Evolutionary conservation across 2,113 vertebrate species (phyloP).

Genomic region (Anthoscopus minutus): DNA sequence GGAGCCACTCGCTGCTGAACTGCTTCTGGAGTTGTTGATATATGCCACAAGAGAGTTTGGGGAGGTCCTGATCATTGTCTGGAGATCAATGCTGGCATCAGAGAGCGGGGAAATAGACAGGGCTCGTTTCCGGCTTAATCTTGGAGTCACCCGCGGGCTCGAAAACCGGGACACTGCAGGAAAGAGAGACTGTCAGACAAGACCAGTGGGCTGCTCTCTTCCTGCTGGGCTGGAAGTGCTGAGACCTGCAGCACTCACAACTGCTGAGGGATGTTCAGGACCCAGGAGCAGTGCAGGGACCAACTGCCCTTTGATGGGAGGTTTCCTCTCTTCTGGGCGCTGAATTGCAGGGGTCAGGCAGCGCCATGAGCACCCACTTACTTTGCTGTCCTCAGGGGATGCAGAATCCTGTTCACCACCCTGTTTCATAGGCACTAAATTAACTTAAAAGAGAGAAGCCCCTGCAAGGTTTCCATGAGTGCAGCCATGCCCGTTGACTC

Average conservation of each 20-base stretch:
- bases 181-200: not conserved
- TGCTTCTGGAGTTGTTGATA: slow-evolving; percentile 98
- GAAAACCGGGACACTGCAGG: slow-evolving; percentile 92
- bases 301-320: not conserved
- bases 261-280: not conserved
- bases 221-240: not conserved
- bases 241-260: not conserved
- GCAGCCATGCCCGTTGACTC: rapidly evolving
- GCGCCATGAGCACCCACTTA: rapidly evolving
- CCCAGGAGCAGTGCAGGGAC: not conserved
- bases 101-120: slow-evolving; percentile 95
- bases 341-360: not conserved
- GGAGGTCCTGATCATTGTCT: slow-evolving; percentile 98
- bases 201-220: not conserved
- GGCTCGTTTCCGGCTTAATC: slow-evolving; percentile 91
- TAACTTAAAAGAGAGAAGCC: not conserved
- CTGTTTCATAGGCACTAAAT: not conserved
- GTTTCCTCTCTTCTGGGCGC: not conserved
- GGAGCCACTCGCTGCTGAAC: slow-evolving; percentile 93
- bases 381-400: not conserved
- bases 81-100: slow-evolving; percentile 96
- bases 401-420: not conserved
- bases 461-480: not conserved
- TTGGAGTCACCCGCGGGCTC: slow-evolving; percentile 88
- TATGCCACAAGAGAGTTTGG: slow-evolving; percentile 98